A percentile compares a stretch with the other conserved stretches of the same genome.
phyloP scores from a whole-genome alignment of 2,113 vertebrate species.

The Myocastor coypus region DNA sequence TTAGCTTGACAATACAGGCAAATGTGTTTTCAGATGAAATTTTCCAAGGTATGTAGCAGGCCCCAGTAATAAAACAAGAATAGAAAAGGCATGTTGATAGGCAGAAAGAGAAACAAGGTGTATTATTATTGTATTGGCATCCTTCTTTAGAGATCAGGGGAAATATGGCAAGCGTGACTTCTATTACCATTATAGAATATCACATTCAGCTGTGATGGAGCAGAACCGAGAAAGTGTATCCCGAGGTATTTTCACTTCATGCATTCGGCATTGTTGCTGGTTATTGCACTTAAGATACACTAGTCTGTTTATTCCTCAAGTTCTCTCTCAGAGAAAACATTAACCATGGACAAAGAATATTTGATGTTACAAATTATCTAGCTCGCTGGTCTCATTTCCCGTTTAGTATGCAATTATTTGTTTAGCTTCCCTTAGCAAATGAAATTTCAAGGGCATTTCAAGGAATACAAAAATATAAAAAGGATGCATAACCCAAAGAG shows the following conservation, averaged over 20 bases:
- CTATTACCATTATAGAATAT: constrained; percentile 80
- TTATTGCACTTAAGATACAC: constrained; percentile 85
- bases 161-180: constrained; percentile 83
- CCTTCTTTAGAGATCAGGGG: constrained; percentile 84
- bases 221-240: constrained; percentile 83
- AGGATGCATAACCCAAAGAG: constrained; percentile 81
- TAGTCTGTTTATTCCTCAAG: constrained; percentile 83
- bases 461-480: constrained; percentile 87
- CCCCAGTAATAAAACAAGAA: constrained; percentile 71
- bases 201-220: constrained; percentile 84
- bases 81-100: constrained; percentile 60
- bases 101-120: constrained; percentile 81
- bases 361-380: constrained; percentile 88
- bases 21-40: constrained; percentile 81
- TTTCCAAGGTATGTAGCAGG: constrained; percentile 79
- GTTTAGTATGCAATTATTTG: constrained; percentile 90
- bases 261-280: constrained; percentile 86
- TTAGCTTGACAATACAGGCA: constrained; percentile 69
- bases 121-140: constrained; percentile 74
- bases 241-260: constrained; percentile 86
- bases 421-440: constrained; percentile 89
- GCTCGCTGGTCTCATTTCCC: constrained; percentile 84
- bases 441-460: constrained; percentile 91
- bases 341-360: constrained; percentile 85
- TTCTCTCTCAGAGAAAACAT: constrained; percentile 82